Evolutionary conservation across 1,140 invertebrate genomes (phyloP), one percentile per base, ranked within the genome.

Genomic region (Tetramorium parvispinum): DNA sequence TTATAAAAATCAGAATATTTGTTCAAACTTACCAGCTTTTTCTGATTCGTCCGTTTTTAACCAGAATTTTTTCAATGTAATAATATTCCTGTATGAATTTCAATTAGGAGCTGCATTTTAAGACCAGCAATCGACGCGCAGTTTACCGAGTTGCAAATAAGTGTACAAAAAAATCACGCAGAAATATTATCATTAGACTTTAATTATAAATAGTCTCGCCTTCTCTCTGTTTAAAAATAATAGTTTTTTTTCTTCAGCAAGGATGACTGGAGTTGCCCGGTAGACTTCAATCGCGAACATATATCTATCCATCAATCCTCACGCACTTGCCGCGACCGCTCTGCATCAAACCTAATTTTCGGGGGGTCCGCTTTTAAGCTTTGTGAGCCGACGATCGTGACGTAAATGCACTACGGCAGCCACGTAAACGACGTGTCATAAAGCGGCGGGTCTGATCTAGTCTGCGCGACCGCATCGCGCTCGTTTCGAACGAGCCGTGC

Each of bases 351-450:
- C 27, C 68, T 59, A 73, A 75, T 83, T 59, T 83, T 61, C 68
- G 16, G 55, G 27, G 24, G 24, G 16, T 8, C 27, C 53, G 79
- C 79, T 82, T 73, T 82, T 82, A 82, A 57, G 78, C 78, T 73
- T 40, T 46, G 79, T 37, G 68, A 18, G 79, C 40, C 7, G 21
- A 24, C 53, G 53, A 81, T 83, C 79, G 68, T 40, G 40, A 49
- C 53, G 68, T 32, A 83, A 83, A 83, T 83, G 79, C 68, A 75
- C 43, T 75, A 49, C 53, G 68, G 68, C 79, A 83, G 73, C 71
- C 75, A 43, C 75, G 61, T 57, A 83, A 90, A 90, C 88, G 85
- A 87, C 85, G 78, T 82, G 89, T 87, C 85, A 85, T 79, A 90
- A 83, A 89, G 71, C 78, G 77, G 77, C 8, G n/a, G 63, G 46